Conservation (phyloP, 2,113 vertebrate species). For the Carollia perspicillata region DNA sequence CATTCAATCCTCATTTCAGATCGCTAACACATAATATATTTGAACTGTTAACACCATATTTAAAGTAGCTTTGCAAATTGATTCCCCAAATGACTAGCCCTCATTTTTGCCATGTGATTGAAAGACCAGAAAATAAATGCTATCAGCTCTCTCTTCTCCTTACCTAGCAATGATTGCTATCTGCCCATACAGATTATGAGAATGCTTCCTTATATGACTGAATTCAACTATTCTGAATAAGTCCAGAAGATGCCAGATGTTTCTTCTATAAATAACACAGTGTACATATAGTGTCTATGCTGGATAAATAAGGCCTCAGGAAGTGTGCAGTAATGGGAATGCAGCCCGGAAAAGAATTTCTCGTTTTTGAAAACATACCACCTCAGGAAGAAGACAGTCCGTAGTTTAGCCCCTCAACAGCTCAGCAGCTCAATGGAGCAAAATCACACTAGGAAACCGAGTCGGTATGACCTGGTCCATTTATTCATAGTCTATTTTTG, state of each 20-base stretch:
- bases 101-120: background rate
- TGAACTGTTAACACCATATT: background rate
- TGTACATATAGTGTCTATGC: background rate
- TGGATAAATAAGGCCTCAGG: background rate
- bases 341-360: background rate
- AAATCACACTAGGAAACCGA: background rate
- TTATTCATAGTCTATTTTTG: slow-evolving; percentile 64
- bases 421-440: background rate
- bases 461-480: background rate
- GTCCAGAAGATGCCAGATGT: background rate
- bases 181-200: background rate
- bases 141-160: background rate
- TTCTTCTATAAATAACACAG: background rate
- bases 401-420: background rate
- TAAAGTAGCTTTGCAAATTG: slow-evolving; percentile 18
- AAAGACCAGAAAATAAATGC: background rate
- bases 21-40: background rate
- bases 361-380: background rate
- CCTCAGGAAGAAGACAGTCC: background rate
- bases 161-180: background rate
- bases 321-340: background rate
- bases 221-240: background rate
- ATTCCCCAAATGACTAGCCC: background rate
- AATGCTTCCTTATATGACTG: background rate
- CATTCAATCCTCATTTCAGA: background rate